phyloP scores from a whole-genome alignment of 2,113 vertebrate species.

The Vanacampus margaritifer region DNA sequence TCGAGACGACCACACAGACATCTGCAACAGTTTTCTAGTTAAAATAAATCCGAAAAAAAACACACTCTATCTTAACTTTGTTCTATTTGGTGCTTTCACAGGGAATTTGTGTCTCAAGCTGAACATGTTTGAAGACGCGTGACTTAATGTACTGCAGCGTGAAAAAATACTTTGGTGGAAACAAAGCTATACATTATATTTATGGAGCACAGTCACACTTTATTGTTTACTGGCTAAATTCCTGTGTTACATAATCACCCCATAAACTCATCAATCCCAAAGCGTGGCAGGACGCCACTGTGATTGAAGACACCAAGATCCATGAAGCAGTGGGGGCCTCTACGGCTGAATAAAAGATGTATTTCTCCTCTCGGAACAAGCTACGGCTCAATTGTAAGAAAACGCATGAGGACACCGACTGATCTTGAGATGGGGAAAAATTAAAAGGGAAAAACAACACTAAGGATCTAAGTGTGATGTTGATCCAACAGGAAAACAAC shows the following conservation, averaged over 20 bases:
- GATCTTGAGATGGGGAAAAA: not conserved
- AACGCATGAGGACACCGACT: constrained; percentile 17
- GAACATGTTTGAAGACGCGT: not conserved
- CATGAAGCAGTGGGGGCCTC: constrained; percentile 22
- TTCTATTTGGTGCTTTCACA: not conserved
- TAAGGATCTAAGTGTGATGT: not conserved
- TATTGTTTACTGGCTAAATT: constrained; percentile 7
- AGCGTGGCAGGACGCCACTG: constrained; percentile 11
- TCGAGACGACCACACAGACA: not conserved
- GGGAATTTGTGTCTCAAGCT: not conserved
- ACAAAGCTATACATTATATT: constrained; percentile 8
- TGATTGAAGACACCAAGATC: constrained; percentile 32
- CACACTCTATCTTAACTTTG: not conserved
- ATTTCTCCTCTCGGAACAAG: constrained; percentile 30
- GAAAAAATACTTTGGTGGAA: constrained; percentile 4
- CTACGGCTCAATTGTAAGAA: constrained; percentile 24
- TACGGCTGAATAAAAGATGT: constrained; percentile 23
- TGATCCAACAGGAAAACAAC: not conserved
- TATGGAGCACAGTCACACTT: not conserved
- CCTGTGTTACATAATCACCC: constrained; percentile 27
- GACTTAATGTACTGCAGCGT: constrained; percentile 3
- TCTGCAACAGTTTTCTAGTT: not conserved
- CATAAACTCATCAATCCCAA: constrained; percentile 24
- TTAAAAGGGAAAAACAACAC: not conserved
- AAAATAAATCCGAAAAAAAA: not conserved